Percentiles rank a stretch among this genome's conserved stretches.
Evolutionary conservation across 1,140 invertebrate species (phyloP).

Genomic region (Drosophila neocordata): DNA sequence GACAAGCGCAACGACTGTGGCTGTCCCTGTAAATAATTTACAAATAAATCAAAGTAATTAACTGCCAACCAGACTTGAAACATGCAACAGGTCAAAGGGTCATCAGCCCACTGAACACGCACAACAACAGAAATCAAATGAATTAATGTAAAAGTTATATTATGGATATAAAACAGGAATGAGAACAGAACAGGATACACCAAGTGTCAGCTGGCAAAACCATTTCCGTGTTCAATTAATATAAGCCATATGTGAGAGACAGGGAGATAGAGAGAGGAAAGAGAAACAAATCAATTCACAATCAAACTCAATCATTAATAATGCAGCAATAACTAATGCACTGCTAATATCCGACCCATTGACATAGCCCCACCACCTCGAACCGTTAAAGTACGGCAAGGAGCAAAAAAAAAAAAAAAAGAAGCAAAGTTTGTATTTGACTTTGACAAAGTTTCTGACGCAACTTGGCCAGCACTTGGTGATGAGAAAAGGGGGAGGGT

Average conservation of each 20-base stretch:
- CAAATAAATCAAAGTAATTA: slow-evolving; percentile 79
- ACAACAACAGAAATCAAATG: background rate
- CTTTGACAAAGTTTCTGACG: slow-evolving; percentile 70
- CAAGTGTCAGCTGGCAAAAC: background rate
- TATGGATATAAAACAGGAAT: background rate
- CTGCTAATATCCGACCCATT: slow-evolving; percentile 63
- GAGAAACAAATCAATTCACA: slow-evolving; percentile 54
- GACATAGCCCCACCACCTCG: slow-evolving; percentile 18
- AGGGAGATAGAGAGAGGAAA: background rate
- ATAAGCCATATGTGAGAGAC: background rate
- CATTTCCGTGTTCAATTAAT: slow-evolving; percentile 16
- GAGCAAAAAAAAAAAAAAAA: background rate
- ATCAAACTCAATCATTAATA: slow-evolving; percentile 56
- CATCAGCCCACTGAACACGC: slow-evolving; percentile 29
- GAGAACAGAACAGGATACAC: background rate
- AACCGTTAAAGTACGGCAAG: background rate
- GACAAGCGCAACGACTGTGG: slow-evolving; percentile 43
- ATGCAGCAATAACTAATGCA: slow-evolving; percentile 69
- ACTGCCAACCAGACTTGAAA: slow-evolving; percentile 34
- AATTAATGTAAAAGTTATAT: background rate
- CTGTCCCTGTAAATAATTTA: slow-evolving; percentile 53
- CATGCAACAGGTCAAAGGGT: slow-evolving; percentile 73
- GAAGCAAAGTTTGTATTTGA: slow-evolving; percentile 69
- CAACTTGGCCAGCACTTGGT: slow-evolving; percentile 53
- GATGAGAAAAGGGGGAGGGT: slow-evolving; percentile 20